Conservation (phyloP, 92 coral and sea anemone genomes). For the Porites evermanni region DNA sequence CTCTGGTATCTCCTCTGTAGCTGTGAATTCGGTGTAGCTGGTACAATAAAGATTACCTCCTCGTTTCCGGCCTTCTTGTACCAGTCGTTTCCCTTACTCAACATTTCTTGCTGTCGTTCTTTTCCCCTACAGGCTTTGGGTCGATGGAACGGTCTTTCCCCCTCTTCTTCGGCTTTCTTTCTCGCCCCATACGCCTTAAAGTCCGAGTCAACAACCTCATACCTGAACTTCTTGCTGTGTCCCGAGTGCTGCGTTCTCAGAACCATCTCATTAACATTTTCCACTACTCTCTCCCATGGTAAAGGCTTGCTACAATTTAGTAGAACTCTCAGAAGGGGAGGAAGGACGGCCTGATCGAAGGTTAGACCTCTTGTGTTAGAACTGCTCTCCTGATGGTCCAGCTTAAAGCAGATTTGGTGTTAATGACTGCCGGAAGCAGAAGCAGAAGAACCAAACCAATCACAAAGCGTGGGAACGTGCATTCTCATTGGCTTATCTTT, state of each 20-base stretch:
- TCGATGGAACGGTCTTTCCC: conserved; percentile 47
- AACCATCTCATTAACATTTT: conserved; percentile 2
- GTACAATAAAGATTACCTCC: conserved; percentile 41
- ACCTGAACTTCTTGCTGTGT: conserved; percentile 38
- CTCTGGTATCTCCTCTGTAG: conserved; percentile 34
- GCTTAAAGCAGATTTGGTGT: no score
- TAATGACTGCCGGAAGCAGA: no score
- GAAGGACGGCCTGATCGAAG: no score
- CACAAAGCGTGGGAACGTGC: no score
- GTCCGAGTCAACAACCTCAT: conserved; percentile 46
- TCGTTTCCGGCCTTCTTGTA: conserved; percentile 47
- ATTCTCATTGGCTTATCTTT: no score
- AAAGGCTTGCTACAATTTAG: not conserved
- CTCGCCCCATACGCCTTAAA: conserved; percentile 47
- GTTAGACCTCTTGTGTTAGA: not conserved
- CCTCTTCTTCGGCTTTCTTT: conserved; percentile 22
- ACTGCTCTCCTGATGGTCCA: no score
- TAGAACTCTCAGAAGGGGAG: not conserved
- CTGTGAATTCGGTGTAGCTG: no score
- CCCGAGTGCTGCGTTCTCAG: not conserved
- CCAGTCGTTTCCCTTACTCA: conserved; percentile 46
- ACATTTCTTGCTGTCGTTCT: conserved; percentile 45
- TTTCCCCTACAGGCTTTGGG: conserved; percentile 48
- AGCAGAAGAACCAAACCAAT: no score
- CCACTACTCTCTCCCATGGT: no score